phyloP scores from a whole-genome alignment of 2,888 invertebrate genomes.

The Brachypterus glaber region DNA sequence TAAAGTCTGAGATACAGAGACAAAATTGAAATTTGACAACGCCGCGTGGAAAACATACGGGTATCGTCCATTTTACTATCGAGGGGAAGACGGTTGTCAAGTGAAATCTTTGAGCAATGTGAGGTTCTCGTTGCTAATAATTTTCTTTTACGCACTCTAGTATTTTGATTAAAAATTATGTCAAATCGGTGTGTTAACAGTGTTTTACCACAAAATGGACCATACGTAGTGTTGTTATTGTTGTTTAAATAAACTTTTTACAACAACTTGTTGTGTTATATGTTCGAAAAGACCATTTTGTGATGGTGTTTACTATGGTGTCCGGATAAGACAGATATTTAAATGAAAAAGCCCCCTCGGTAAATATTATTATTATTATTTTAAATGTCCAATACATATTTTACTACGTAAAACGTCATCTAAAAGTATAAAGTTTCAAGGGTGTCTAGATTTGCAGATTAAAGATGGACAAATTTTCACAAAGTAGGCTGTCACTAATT shows the following conservation, averaged over 20 bases:
- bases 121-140: slow-evolving; percentile 26
- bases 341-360: slow-evolving; percentile 35
- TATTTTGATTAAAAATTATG: slow-evolving; percentile 26
- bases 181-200: slow-evolving; percentile 26
- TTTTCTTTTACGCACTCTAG: slow-evolving; percentile 24
- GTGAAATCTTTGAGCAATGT: slow-evolving; percentile 41
- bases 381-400: no score
- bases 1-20: no score
- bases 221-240: slow-evolving; percentile 15
- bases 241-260: no score
- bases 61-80: slow-evolving; percentile 35
- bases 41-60: no score
- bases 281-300: no score
- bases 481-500: no score
- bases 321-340: slow-evolving; percentile 18
- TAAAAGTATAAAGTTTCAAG: no score
- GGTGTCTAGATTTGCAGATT: no score
- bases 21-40: no score
- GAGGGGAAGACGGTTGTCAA: slow-evolving; percentile 39
- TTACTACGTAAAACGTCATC: no score
- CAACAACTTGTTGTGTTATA: no score
- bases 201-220: slow-evolving; percentile 21
- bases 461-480: no score
- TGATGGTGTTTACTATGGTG: slow-evolving; percentile 17
- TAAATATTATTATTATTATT: slow-evolving; percentile 24